These are phyloP conservation scores for Nematolebias whitei DNA, from an alignment of 2,113 vertebrate genomes.

Conservation along the genomic window DNA sequence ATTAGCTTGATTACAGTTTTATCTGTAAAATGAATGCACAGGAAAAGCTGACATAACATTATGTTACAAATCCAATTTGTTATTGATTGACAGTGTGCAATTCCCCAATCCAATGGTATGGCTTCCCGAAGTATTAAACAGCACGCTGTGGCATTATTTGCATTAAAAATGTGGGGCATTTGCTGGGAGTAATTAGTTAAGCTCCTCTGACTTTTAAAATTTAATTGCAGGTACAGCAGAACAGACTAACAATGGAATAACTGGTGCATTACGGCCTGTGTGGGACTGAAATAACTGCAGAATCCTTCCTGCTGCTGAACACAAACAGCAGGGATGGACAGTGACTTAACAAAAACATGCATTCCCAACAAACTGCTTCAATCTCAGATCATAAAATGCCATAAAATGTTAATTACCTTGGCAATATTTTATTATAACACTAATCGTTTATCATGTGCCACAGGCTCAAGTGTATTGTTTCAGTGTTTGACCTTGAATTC, in stretches of 20 bases:
- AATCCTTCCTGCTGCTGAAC: constrained; percentile 34
- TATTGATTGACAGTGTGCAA: constrained; percentile 71
- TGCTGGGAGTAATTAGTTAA: constrained; percentile 73
- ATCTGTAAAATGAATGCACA: constrained; percentile 68
- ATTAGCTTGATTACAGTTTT: constrained; percentile 75
- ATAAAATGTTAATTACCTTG: constrained; percentile 65
- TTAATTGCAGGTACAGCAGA: constrained; percentile 74
- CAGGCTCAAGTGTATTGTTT: constrained; percentile 12
- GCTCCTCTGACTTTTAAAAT: constrained; percentile 72
- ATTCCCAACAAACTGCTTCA: constrained; percentile 40
- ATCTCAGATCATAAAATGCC: constrained; percentile 67
- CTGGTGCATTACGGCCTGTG: constrained; percentile 63
- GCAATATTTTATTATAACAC: constrained; percentile 66
- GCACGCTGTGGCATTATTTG: constrained; percentile 61
- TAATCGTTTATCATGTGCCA: constrained; percentile 50
- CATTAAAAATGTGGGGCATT: constrained; percentile 56
- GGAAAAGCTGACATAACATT: constrained; percentile 74
- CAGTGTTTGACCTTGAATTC: constrained; percentile 49
- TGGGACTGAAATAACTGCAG: constrained; percentile 45
- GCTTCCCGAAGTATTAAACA: constrained; percentile 61
- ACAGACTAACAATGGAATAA: constrained; percentile 63
- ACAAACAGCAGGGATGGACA: neutral
- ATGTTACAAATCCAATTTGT: constrained; percentile 73
- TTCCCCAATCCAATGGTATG: constrained; percentile 49
- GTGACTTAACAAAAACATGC: neutral